A percentile compares a stretch with the other conserved stretches of the same genome.
Evolutionary conservation across 2,113 vertebrate genomes (phyloP).

Genomic region (Charina bottae): DNA sequence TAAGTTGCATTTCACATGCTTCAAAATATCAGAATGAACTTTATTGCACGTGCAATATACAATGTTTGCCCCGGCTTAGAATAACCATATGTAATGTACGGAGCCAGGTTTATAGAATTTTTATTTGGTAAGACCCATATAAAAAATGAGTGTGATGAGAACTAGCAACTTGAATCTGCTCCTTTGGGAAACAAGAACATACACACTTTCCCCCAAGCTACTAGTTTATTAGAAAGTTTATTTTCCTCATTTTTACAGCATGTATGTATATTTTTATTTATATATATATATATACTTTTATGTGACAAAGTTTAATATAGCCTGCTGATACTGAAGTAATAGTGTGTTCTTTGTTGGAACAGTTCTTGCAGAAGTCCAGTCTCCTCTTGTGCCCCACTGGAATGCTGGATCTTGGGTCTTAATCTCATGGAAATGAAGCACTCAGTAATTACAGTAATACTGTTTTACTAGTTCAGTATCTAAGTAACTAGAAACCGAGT

Average conservation of each 20-base stretch:
- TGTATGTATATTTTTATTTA: slow-evolving; percentile 56
- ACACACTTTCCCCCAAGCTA: slow-evolving; percentile 69
- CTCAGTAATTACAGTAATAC: slow-evolving; percentile 66
- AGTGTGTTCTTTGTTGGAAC: slow-evolving; percentile 49
- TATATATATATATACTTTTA: slow-evolving; percentile 13
- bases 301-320: slow-evolving; percentile 81
- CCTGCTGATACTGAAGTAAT: slow-evolving; percentile 69
- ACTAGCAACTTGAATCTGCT: not conserved
- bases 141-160: not conserved
- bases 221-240: slow-evolving; percentile 79
- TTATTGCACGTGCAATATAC: not conserved
- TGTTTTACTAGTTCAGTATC: slow-evolving; percentile 64
- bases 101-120: not conserved
- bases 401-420: slow-evolving; percentile 33
- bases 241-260: slow-evolving; percentile 75
- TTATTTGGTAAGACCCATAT: not conserved
- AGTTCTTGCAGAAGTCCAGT: slow-evolving; percentile 63
- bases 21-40: not conserved
- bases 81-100: not conserved
- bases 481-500: slow-evolving; percentile 66
- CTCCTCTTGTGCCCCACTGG: slow-evolving; percentile 42
- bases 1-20: not conserved
- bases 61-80: not conserved
- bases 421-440: slow-evolving; percentile 61
- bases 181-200: slow-evolving; percentile 35